These are phyloP conservation scores for Limenitis camilla DNA, from an alignment of 2,888 invertebrate genomes.

Conservation along the genomic window DNA sequence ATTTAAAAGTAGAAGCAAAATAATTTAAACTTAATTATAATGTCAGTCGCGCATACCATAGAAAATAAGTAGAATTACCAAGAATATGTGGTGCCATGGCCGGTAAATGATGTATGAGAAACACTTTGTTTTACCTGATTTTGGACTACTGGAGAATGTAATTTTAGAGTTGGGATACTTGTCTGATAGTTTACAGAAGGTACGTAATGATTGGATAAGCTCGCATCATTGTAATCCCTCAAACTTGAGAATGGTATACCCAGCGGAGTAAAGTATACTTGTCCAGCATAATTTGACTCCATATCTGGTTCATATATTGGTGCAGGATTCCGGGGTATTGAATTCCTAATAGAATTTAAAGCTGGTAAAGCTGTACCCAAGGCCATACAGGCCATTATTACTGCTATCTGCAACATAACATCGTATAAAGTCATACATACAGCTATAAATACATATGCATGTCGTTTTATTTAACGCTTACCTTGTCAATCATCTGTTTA, in stretches of 20 bases:
- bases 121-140: slow-evolving; percentile 31
- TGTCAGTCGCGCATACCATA: slow-evolving; percentile 43
- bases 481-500: slow-evolving; percentile 37
- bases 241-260: not conserved
- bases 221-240: too few species aligned
- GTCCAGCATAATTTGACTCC: not conserved
- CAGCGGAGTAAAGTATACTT: not conserved
- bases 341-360: too few species aligned
- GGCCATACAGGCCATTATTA: slow-evolving; percentile 30
- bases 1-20: slow-evolving; percentile 15
- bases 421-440: too few species aligned
- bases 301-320: slow-evolving; percentile 15
- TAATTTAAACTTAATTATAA: slow-evolving; percentile 30
- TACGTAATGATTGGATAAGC: too few species aligned
- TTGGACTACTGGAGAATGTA: slow-evolving; percentile 15
- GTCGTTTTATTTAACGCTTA: slow-evolving; percentile 19
- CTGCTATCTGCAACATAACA: slow-evolving; percentile 34
- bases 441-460: not conserved
- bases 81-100: slow-evolving; percentile 36
- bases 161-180: too few species aligned
- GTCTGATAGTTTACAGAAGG: too few species aligned
- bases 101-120: slow-evolving; percentile 40
- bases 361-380: slow-evolving; percentile 24
- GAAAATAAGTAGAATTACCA: slow-evolving; percentile 37
- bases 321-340: slow-evolving; percentile 4